Conservation (phyloP, 1,140 invertebrate genomes). For the Magallana angulata region DNA sequence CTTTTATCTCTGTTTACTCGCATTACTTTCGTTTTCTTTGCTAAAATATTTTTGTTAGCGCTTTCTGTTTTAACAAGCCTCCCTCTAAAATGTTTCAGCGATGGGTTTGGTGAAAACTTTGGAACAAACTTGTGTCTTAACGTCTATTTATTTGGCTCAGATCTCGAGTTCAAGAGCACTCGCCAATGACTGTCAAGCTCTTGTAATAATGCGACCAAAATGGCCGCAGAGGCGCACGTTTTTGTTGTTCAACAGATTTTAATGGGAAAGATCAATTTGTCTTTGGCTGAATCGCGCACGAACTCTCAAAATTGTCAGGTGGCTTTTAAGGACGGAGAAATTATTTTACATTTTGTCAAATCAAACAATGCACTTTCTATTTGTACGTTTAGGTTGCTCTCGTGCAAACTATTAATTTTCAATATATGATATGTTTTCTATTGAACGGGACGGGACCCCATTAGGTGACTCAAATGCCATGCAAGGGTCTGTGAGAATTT, state of each 20-base stretch:
- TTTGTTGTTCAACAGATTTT: not conserved
- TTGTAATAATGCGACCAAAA: conserved; percentile 33
- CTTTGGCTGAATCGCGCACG: not conserved
- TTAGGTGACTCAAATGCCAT: too few species aligned
- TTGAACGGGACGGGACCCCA: too few species aligned
- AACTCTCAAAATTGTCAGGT: not conserved
- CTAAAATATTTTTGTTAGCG: conserved; percentile 20
- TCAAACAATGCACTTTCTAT: not conserved
- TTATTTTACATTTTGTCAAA: not conserved
- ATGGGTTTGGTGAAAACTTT: not conserved
- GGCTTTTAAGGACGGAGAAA: conserved; percentile 7
- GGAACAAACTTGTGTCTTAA: conserved; percentile 4
- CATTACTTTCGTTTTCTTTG: conserved; percentile 23
- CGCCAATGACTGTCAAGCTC: not conserved
- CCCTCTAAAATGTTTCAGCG: not conserved
- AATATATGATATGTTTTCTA: too few species aligned
- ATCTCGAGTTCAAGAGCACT: conserved; percentile 10
- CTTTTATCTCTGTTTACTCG: conserved; percentile 28
- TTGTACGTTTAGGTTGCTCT: too few species aligned
- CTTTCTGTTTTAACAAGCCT: conserved; percentile 3
- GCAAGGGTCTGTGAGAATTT: too few species aligned
- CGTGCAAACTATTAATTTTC: too few species aligned
- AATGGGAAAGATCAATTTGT: conserved; percentile 27
- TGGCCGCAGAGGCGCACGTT: conserved; percentile 1
- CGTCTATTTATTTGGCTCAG: not conserved